Conservation (phyloP, 2,797 vertebrate species). For the Sebastes baramenuke region DNA sequence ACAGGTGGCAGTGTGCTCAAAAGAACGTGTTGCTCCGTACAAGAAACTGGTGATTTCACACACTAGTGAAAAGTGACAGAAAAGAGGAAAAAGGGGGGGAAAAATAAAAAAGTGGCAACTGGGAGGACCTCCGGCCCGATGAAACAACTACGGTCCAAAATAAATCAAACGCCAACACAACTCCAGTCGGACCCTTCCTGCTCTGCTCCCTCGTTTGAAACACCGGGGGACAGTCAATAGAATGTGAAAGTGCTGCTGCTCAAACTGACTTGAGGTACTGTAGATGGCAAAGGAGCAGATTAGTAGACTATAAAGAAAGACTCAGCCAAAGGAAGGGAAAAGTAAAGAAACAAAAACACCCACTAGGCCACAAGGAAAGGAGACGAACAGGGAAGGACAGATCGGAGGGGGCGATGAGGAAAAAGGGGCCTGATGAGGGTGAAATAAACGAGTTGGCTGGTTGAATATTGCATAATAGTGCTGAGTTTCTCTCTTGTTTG, state of each 20-base stretch:
- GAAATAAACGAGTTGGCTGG: slow-evolving; percentile 92
- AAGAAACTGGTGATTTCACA: slow-evolving; percentile 60
- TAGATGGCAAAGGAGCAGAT: slow-evolving; percentile 64
- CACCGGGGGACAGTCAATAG: slow-evolving; percentile 20
- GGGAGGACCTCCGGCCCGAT: slow-evolving; percentile 31
- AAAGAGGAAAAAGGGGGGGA: slow-evolving; percentile 21
- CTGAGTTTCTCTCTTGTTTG: slow-evolving; percentile 88
- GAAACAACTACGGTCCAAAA: slow-evolving; percentile 18
- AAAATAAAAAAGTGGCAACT: slow-evolving; percentile 66
- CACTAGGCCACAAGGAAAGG: slow-evolving; percentile 46
- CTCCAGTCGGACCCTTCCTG: slow-evolving; percentile 31
- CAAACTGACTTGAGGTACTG: slow-evolving; percentile 79
- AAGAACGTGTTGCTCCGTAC: slow-evolving; percentile 57
- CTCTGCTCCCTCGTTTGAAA: slow-evolving; percentile 35
- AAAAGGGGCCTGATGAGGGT: slow-evolving; percentile 49
- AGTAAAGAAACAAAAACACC: slow-evolving; percentile 45
- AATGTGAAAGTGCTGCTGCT: slow-evolving; percentile 79
- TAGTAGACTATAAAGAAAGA: slow-evolving; percentile 35
- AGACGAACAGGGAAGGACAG: slow-evolving; percentile 31
- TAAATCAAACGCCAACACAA: slow-evolving; percentile 8
- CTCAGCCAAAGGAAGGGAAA: slow-evolving; percentile 37
- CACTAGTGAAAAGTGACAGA: slow-evolving; percentile 64
- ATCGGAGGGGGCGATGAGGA: slow-evolving; percentile 27
- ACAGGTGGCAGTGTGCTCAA: slow-evolving; percentile 82
- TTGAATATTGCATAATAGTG: slow-evolving; percentile 99